Conservation (phyloP, 2,888 invertebrate species). For the Troides helena region DNA sequence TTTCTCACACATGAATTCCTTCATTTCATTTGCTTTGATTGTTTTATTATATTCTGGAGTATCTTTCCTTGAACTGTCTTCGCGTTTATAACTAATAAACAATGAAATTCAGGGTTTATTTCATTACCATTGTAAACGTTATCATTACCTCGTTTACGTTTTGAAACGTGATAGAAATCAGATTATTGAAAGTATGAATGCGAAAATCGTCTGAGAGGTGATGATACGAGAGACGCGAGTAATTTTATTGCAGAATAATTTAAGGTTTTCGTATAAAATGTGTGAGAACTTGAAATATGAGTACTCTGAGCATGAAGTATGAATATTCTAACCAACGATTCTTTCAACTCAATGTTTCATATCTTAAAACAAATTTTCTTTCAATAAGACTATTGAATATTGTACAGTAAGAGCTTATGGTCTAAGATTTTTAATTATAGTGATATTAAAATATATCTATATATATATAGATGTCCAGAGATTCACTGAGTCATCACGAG, state of each 20-base stretch:
- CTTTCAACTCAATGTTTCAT: background rate
- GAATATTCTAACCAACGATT: background rate
- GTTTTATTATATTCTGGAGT: too few relatives aligned
- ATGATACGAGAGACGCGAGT: background rate
- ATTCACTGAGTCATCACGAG: too few relatives aligned
- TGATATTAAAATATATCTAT: too few relatives aligned
- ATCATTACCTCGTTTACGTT: background rate
- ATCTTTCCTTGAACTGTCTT: too few relatives aligned
- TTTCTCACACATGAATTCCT: too few relatives aligned
- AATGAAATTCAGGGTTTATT: background rate
- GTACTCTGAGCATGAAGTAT: background rate
- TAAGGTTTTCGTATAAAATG: background rate
- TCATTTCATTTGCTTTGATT: too few relatives aligned
- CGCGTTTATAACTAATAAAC: too few relatives aligned
- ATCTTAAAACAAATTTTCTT: too few relatives aligned
- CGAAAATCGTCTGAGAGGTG: background rate
- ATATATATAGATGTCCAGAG: too few relatives aligned
- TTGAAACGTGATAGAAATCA: background rate
- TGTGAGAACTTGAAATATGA: background rate
- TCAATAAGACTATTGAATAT: too few relatives aligned
- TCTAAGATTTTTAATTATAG: too few relatives aligned
- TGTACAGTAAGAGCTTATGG: too few relatives aligned
- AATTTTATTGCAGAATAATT: background rate
- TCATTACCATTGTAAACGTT: background rate
- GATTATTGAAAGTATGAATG: background rate